These are phyloP conservation scores for Exocentrus adspersus DNA, from an alignment of 2,888 invertebrate genomes.

Conservation along the genomic window DNA sequence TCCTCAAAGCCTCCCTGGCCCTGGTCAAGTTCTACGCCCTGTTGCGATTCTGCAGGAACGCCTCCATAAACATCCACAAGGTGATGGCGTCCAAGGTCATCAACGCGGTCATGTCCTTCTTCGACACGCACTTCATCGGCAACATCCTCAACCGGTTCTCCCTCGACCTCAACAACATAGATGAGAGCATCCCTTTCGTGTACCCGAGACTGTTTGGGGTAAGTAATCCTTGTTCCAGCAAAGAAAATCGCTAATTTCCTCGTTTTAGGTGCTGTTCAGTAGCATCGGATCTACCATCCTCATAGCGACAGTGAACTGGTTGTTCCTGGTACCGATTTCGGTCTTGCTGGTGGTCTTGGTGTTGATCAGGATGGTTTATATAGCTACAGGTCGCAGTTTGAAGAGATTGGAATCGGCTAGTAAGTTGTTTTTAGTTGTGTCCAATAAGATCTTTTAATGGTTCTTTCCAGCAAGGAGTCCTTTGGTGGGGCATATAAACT, in stretches of 20 bases:
- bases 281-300: constrained; percentile 32
- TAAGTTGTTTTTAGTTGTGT: constrained; percentile 17
- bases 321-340: constrained; percentile 36
- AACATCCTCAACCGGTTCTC: constrained; percentile 49
- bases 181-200: constrained; percentile 41
- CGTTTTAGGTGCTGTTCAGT: constrained; percentile 33
- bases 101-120: constrained; percentile 45
- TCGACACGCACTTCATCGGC: constrained; percentile 47
- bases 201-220: constrained; percentile 21
- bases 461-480: constrained; percentile 54
- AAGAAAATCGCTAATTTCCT: background rate
- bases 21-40: constrained; percentile 29
- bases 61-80: constrained; percentile 45
- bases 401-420: constrained; percentile 44
- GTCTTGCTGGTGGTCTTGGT: constrained; percentile 35
- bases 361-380: constrained; percentile 35
- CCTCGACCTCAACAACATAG: constrained; percentile 44
- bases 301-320: constrained; percentile 39
- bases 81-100: constrained; percentile 40
- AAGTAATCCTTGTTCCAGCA: background rate
- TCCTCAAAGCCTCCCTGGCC: constrained; percentile 14
- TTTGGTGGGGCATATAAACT: constrained; percentile 55
- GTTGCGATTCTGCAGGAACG: constrained; percentile 26
- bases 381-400: constrained; percentile 46
- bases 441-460: constrained; percentile 37